Base-by-base conservation (phyloP, 2,797 vertebrate species). In the Limosa lapponica region DNA sequence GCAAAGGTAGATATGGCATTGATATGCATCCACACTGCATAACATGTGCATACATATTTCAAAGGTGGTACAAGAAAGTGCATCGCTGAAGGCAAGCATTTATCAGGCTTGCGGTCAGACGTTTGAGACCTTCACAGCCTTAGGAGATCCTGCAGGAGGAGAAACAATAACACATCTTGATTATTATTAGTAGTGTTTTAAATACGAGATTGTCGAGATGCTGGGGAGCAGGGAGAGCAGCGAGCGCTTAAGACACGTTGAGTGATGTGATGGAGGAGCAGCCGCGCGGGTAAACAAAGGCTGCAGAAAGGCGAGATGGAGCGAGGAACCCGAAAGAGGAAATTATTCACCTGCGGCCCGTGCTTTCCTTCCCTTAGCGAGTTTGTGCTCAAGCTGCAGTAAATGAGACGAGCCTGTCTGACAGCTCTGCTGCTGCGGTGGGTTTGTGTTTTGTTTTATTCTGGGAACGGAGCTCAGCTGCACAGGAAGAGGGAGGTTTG, bases 1-100 rank as follows among this genome's bases (percentile, higher is more conserved):
- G 98, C 98, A 97, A 95, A 98, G 97, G 97, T 97, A 97, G 97
- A 96, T 97, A 36, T 93, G 96, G 97, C 97, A 94, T 88, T 89
- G 65, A 93, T 96, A 96, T 96, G 82, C 96, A 86, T 90, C 97
- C 82, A 44, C 79, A 46, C 94, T 51, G 95, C 96, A 90, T 79
- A 96, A 97, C 89, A 96, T 69, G 94, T 69, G 93, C 97, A 96
- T 95, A 87, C 95, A 91, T 95, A 95, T 97, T 98, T 98, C 98
- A 98, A 96, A 98, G 97, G 93, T 67, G 78, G 55, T 64, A 86
- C 93, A 79, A 93, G 97, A 93, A 97, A 97, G 97, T 16, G 89
- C 94, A 7, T 32, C 1, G 85, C 95, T 74, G 95, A 94, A 97
- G 61, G 90, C 59, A 3, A 93, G 95, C 96, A 66, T 97, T 93